These are phyloP conservation scores for Darevskia mixta DNA, from an alignment of 2,797 vertebrate species.

Conservation along the genomic window DNA sequence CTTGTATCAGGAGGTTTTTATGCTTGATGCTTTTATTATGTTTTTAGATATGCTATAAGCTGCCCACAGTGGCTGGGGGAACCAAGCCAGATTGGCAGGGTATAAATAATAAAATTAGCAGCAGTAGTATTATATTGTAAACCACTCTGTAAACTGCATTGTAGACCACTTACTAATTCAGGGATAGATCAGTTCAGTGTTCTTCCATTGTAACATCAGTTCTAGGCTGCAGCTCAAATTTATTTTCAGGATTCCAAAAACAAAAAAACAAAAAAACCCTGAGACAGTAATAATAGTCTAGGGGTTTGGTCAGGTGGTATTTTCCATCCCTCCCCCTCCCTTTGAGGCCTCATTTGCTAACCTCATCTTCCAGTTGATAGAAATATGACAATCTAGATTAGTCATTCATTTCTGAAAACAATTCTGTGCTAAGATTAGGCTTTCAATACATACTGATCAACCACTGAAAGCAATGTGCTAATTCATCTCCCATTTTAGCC, in stretches of 20 bases:
- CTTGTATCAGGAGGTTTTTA: too few relatives aligned
- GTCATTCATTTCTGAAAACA: background rate
- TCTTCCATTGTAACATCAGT: background rate
- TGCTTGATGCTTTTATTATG: too few relatives aligned
- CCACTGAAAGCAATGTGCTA: slow-evolving; percentile 30
- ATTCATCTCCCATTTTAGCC: slow-evolving; percentile 26
- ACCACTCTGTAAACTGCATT: background rate
- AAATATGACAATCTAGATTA: slow-evolving; percentile 16
- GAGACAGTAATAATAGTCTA: background rate
- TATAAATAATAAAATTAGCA: too few relatives aligned
- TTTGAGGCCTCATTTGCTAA: background rate
- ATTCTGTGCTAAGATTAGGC: slow-evolving; percentile 16
- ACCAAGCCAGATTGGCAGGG: too few relatives aligned
- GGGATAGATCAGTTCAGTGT: background rate
- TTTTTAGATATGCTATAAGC: too few relatives aligned
- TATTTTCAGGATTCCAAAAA: background rate
- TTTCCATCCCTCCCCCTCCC: background rate
- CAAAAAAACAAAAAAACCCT: too few relatives aligned
- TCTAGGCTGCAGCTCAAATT: background rate
- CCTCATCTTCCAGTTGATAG: background rate
- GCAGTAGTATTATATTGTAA: too few relatives aligned
- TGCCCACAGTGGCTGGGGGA: too few relatives aligned
- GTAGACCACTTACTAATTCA: background rate
- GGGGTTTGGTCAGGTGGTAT: background rate
- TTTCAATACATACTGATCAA: background rate